Base-by-base conservation (phyloP, 2,888 invertebrate species). In the Volucella inanis region DNA sequence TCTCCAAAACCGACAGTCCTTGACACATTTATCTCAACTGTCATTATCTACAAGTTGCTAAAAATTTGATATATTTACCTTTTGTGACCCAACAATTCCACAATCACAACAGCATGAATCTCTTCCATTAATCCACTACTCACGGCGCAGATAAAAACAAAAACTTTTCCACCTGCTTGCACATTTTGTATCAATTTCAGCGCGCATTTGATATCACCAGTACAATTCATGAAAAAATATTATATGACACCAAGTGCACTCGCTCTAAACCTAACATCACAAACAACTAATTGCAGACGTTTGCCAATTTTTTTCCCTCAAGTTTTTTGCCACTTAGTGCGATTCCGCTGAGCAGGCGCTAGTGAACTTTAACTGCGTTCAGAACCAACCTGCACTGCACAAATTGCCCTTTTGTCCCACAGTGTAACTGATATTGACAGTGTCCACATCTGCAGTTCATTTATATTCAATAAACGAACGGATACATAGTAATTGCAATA, bases 401-500 rank as follows among this genome's bases (percentile, higher is more conserved):
- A 39, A 8, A 45, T 64, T 55, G 54, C 55, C 41, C 9, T 43
- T 76, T 41, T 55, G 10, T 57, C 14, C 41, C 18, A 43, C 72
- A 11, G 18, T 62, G 45, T 41, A 67, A 10, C 45, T 78, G 43
- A 43, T 39, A 52, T 50, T 59, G 50, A 31, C 22, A 18, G 15
- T n/a, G 12, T 39, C n/a, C 18, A 10, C n/a, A 31, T 70, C 31
- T 41, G 15, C 22, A 70, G 22, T 67, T 83, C 62, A 83, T 78
- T 83, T 61, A 6, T 62, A 83, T 72, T 77, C 78, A 45, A 72
- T 72, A 31, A 55, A 55, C 78, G 67, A 6, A 43, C 22, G 68
- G 68, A 79, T 59, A 67, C 59, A 55, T 68, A 71, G 64, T 70
- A 52, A 18, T 15, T 45, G 71, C 76, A 64, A 76, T 81, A 57